Conservation (phyloP, 1,140 invertebrate genomes). For the Sycophila sp. region DNA sequence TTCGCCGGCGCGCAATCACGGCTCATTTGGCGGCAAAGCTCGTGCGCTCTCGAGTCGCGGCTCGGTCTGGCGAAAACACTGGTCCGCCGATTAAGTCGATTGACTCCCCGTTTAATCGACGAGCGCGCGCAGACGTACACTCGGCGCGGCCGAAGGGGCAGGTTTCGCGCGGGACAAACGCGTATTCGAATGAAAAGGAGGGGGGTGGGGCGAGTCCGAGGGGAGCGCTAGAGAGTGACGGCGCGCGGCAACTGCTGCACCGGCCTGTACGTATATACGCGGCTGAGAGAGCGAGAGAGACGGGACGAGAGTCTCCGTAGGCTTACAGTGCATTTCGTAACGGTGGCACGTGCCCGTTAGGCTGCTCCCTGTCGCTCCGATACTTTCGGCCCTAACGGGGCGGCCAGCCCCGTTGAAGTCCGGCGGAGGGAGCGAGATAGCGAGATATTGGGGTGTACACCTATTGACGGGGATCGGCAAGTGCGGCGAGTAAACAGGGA, state of each 20-base stretch:
- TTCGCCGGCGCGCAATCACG: too few relatives aligned
- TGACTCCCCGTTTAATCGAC: slow-evolving; percentile 14
- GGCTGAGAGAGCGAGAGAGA: slow-evolving; percentile 1
- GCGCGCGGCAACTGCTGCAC: slow-evolving; percentile 12
- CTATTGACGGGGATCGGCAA: too few relatives aligned
- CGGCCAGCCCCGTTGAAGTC: neutral
- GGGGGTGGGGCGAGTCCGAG: slow-evolving; percentile 2
- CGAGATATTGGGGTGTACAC: neutral
- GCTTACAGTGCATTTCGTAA: slow-evolving; percentile 44
- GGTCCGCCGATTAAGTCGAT: neutral
- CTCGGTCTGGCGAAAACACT: neutral
- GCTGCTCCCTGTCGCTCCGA: neutral
- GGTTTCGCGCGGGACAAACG: too few relatives aligned
- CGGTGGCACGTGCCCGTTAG: slow-evolving; percentile 55
- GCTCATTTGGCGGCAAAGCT: neutral
- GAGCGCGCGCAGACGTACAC: neutral
- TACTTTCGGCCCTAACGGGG: neutral
- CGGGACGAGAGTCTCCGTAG: neutral
- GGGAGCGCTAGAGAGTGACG: neutral
- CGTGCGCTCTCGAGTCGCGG: neutral
- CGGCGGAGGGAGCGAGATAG: neutral
- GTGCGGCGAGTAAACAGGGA: too few relatives aligned
- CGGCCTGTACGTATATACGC: neutral
- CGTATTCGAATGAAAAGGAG: slow-evolving; percentile 9
- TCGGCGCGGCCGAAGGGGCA: neutral